Conservation (phyloP, 2,888 invertebrate genomes). For the Apodemia duryi region DNA sequence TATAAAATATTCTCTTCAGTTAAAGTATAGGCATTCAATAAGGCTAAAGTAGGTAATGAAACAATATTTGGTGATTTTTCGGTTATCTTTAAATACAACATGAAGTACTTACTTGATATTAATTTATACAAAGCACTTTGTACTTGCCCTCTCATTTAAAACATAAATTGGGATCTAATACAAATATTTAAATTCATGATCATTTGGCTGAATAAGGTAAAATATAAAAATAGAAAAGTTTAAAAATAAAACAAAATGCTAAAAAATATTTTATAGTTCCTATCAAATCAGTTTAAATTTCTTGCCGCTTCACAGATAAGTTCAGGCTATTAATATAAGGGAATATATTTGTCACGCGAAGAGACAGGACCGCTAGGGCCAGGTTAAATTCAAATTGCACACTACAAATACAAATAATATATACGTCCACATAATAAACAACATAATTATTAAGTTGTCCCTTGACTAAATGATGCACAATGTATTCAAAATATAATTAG, state of each 20-base stretch:
- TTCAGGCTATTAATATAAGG: too few relatives aligned
- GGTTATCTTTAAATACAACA: constrained; percentile 54
- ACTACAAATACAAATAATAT: too few relatives aligned
- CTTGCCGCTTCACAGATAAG: not conserved
- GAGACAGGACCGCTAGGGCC: not conserved
- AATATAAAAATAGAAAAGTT: constrained; percentile 32
- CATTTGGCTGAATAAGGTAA: constrained; percentile 32
- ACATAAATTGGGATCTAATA: constrained; percentile 17
- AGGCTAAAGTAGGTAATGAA: constrained; percentile 75
- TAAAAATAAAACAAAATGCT: constrained; percentile 11
- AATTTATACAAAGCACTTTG: constrained; percentile 72
- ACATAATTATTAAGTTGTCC: too few relatives aligned
- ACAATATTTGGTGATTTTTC: constrained; percentile 74
- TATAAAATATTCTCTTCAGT: constrained; percentile 77
- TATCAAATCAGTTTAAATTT: not conserved
- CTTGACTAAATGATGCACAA: too few relatives aligned
- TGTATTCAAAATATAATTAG: too few relatives aligned
- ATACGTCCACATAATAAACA: too few relatives aligned
- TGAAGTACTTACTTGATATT: constrained; percentile 50
- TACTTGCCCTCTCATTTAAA: constrained; percentile 47
- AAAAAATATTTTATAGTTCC: constrained; percentile 12
- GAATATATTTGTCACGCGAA: not conserved
- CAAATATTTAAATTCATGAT: constrained; percentile 27
- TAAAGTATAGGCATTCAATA: constrained; percentile 75
- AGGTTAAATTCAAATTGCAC: not conserved